Percentiles rank a stretch among this genome's conserved stretches.
Conservation (phyloP, 2,797 vertebrate species). For the Falco naumanni region DNA sequence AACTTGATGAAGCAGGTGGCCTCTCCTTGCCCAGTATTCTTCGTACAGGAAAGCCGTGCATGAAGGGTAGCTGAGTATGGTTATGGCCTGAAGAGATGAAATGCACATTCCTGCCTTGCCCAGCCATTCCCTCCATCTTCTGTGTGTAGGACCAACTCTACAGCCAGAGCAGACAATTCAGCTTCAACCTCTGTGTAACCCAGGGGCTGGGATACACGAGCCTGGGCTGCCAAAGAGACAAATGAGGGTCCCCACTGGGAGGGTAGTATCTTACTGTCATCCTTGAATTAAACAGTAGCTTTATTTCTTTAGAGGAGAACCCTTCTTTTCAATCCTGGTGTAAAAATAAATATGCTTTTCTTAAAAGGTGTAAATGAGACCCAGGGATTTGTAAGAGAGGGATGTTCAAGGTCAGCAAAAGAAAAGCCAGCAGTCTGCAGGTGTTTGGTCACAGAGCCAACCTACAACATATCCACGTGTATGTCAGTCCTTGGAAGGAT, state of each 20-base stretch:
- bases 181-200: not conserved
- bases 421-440: not conserved
- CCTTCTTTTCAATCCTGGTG: not conserved
- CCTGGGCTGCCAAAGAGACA: not conserved
- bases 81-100: not conserved
- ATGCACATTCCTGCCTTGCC: not conserved
- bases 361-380: not conserved
- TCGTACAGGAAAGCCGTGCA: not conserved
- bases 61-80: not conserved
- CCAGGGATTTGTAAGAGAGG: not conserved
- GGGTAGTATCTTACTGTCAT: not conserved
- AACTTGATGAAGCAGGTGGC: not conserved
- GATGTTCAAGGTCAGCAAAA: not conserved
- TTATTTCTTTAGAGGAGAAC: not conserved
- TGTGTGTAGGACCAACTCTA: not conserved
- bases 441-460: not conserved
- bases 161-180: not conserved
- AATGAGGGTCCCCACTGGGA: not conserved
- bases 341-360: not conserved
- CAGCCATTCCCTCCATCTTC: not conserved
- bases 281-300: not conserved
- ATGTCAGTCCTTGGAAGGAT: not conserved
- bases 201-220: rapidly evolving
- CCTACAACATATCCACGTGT: not conserved
- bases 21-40: not conserved